Evolutionary conservation across 2,797 vertebrate species (phyloP).

Genomic region (Potorous gilbertii): DNA sequence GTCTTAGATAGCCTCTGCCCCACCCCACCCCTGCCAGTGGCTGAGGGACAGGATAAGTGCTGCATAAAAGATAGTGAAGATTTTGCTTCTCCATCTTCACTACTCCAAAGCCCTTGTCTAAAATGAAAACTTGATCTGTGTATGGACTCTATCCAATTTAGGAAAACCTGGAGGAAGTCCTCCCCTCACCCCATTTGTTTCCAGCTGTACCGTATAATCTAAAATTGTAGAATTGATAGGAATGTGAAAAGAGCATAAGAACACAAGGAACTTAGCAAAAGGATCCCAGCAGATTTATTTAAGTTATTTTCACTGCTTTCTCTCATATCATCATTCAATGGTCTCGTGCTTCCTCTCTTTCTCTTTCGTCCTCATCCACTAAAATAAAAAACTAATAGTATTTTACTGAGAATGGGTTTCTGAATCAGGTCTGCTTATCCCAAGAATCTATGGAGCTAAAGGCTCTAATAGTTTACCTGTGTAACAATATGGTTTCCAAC

Average conservation of each 20-base stretch:
- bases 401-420: background rate
- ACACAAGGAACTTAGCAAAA: background rate
- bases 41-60: background rate
- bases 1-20: background rate
- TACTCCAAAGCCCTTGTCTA: background rate
- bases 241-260: background rate
- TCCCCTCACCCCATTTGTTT: background rate
- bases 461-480: background rate
- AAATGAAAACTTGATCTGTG: background rate
- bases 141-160: background rate
- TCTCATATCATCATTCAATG: background rate
- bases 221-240: background rate
- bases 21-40: too few relatives aligned
- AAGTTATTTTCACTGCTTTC: background rate
- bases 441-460: background rate
- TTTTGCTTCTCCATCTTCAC: background rate
- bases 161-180: background rate
- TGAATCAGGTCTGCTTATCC: background rate
- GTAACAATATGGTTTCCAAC: background rate
- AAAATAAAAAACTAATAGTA: background rate
- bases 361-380: background rate
- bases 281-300: background rate
- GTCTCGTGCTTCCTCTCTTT: background rate
- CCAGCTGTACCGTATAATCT: background rate
- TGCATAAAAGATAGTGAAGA: background rate